Evolutionary conservation across 2,113 vertebrate species (phyloP), one percentile per base, ranked within the genome.

Genomic region (Candoia aspera): DNA sequence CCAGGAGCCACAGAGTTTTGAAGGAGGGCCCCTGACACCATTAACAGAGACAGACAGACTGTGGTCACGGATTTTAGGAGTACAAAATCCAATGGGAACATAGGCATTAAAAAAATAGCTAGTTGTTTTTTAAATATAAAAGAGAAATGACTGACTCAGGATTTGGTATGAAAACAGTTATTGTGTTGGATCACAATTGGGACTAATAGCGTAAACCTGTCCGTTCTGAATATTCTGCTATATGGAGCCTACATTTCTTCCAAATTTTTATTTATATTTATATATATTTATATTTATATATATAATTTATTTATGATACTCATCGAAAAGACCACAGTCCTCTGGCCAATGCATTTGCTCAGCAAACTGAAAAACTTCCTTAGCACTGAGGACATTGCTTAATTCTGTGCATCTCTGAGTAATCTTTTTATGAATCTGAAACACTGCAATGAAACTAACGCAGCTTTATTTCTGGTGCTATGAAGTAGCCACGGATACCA

Each of bases 301-400:
- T n/a, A n/a, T n/a, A n/a, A n/a, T n/a, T n/a, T n/a, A n/a, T n/a
- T n/a, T n/a, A 90, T 49, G 46, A 60, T 60, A 91, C 91, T 93
- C 86, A 91, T 91, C 42, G 91, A 90, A 59, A 93, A 95, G 93
- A 17, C 6, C 59, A 12, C 1, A 46, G 87, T 12, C 95, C 92
- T 92, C 92, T 95, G 94, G 94, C 92, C 92, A 96, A 79, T 92
- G 86, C 0, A 46, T 88, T 96, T 96, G 93, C 89, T 96, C 49
- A 79, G 73, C 57, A 94, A 95, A 96, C 84, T 94, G 91, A 94
- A 96, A 95, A 91, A 95, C 90, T 59, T 37, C n/a, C 83, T 92
- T 92, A 92, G 95, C 94, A 94, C 4, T 1, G 3, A 60, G 54
- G 37, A 59, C 33, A 11, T 55, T 1, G 86, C 90, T 93, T 73